Base-by-base conservation (phyloP, 1,140 invertebrate genomes). In the Copidosoma floridanum region DNA sequence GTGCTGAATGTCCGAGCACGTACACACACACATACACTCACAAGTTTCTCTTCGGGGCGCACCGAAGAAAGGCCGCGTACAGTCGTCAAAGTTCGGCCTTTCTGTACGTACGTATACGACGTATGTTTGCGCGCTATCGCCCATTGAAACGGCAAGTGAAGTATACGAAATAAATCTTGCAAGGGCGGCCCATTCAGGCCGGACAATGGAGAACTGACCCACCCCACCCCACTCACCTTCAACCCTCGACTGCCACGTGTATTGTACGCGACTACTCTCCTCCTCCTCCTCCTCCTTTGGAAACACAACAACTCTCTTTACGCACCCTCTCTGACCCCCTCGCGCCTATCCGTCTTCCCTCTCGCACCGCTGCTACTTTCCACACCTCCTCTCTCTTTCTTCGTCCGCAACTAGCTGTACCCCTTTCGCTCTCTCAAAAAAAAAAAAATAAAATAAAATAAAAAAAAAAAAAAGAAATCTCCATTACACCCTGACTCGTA, bases 141-240 rank as follows among this genome's bases (percentile, higher is more conserved):
- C n/a, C 74, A 79, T 79, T 79, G 76, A 80, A 80, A 76, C 69
- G 71, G 71, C 75, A 79, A 80, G 78, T 79, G 77, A 81, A 81
- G 79, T 80, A 78, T 78, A 80, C 78, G 79, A 81, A 81, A 81
- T 81, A 80, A 81, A 81, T 81, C 78, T 81, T 81, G 76, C 79
- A 80, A 79, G 76, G 78, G n/a, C n/a, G n/a, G 69, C 72, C 76
- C 69, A 79, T 80, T 80, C 75, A 80, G 55, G 59, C 64, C 72
- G 74, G 77, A 80, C 79, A 81, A 81, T 80, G 71, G 70, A n/a
- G n/a, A n/a, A n/a, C n/a, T n/a, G n/a, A n/a, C n/a, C n/a, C n/a
- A n/a, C n/a, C n/a, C n/a, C n/a, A n/a, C n/a, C n/a, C n/a, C n/a
- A n/a, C n/a, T n/a, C n/a, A n/a, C n/a, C n/a, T n/a, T n/a, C n/a